These are phyloP conservation scores for Bombus picipes DNA, from an alignment of 1,140 invertebrate genomes.

Conservation along the genomic window DNA sequence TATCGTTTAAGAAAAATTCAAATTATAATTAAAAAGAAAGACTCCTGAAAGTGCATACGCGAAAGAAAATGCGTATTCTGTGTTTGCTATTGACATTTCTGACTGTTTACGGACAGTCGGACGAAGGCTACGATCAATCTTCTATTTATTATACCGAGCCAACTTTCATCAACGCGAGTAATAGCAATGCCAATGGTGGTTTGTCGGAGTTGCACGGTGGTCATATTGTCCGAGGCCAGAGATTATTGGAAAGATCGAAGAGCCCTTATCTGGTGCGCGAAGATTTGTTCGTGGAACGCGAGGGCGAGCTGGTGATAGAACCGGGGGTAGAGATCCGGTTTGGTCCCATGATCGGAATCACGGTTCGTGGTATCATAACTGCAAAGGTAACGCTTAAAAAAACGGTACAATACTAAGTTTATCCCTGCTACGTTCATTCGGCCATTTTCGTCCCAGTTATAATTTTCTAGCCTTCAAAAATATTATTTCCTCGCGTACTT, in stretches of 20 bases:
- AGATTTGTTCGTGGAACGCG: conserved; percentile 90
- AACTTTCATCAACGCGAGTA: conserved; percentile 56
- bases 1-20: neutral
- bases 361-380: conserved; percentile 92
- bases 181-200: conserved; percentile 32
- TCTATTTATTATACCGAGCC: conserved; percentile 81
- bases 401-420: neutral
- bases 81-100: conserved; percentile 19
- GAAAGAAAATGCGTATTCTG: conserved; percentile 35
- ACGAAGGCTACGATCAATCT: conserved; percentile 66
- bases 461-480: too few relatives aligned
- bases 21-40: neutral
- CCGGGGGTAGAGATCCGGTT: conserved; percentile 93
- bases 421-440: neutral
- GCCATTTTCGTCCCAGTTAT: too few relatives aligned
- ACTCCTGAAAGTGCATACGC: neutral
- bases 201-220: conserved; percentile 86
- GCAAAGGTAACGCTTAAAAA: conserved; percentile 88
- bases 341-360: conserved; percentile 94
- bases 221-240: conserved; percentile 82
- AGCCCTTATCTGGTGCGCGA: conserved; percentile 91
- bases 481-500: too few relatives aligned
- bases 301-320: conserved; percentile 90
- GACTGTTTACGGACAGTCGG: conserved; percentile 35
- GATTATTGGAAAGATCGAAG: conserved; percentile 81